A percentile compares a stretch with the other conserved stretches of the same genome.
phyloP scores from a whole-genome alignment of 2,113 vertebrate genomes.

The Stomatorhinus ivindoensis region DNA sequence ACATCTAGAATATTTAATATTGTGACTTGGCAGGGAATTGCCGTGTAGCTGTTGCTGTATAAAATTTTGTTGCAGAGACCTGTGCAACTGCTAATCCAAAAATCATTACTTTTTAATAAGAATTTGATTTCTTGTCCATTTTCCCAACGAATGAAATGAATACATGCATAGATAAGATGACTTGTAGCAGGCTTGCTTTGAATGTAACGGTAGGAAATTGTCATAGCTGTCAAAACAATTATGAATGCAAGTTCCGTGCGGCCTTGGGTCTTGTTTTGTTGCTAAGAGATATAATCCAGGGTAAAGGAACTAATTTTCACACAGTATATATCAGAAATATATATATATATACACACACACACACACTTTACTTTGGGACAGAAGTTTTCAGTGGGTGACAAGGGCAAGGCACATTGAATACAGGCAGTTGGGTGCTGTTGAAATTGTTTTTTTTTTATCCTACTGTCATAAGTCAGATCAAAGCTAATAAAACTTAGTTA shows the following conservation, averaged over 20 bases:
- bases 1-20: conserved; percentile 21
- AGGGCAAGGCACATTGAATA: conserved; percentile 53
- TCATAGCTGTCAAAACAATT: background rate
- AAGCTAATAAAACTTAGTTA: conserved; percentile 25
- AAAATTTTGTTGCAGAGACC: background rate
- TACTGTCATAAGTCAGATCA: conserved; percentile 2
- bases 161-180: background rate
- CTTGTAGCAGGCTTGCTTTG: background rate
- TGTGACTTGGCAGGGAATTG: conserved; percentile 3
- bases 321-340: background rate
- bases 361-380: conserved; percentile 40
- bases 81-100: background rate
- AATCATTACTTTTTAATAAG: background rate
- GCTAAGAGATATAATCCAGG: conserved; percentile 48
- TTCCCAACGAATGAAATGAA: background rate
- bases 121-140: conserved; percentile 11
- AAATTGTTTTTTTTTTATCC: conserved; percentile 50
- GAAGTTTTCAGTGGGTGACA: conserved; percentile 49
- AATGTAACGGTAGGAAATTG: background rate
- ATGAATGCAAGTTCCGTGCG: background rate
- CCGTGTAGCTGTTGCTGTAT: conserved; percentile 9
- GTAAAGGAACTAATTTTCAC: conserved; percentile 18
- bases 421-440: conserved; percentile 49
- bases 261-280: conserved; percentile 28
- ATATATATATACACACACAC: too few relatives aligned